Evolutionary conservation across 2,113 vertebrate genomes (phyloP), one percentile per base, ranked within the genome.

Genomic region (Dolichallabes microphthalmus): DNA sequence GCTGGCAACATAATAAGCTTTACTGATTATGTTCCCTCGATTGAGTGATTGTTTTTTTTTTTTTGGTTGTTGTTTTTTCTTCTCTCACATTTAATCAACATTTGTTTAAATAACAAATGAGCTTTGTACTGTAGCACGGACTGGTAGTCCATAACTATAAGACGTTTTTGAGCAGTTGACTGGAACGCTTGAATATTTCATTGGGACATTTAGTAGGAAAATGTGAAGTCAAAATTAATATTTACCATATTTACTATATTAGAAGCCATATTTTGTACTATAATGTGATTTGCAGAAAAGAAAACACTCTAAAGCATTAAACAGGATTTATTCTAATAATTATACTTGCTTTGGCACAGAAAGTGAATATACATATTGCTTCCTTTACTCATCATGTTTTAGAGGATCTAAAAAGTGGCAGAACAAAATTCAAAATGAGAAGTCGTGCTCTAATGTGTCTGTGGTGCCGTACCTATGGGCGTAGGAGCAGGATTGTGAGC

Each of bases 21-120:
- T 86, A 77, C 84, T 86, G 32, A 88, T 27, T 86, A 30, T n/a
- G 30, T 39, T 12, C 2, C 52, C 68, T 32, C 85, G 79, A 82
- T 91, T 89, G 91, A 88, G 91, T 90, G 92, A n/a, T n/a, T n/a
- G 86, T 53, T 35, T 58, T 79, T 60, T 5, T 75, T 35, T 80
- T 64, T 80, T 80, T 82, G n/a, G n/a, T n/a, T n/a, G n/a, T n/a
- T n/a, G n/a, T 15, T 52, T 19, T 20, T 9, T 12, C 55, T 27
- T 20, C 45, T 15, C 13, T 17, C 27, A 55, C 69, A 60, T 39
- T 86, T 73, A 82, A 64, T 82, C 19, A 50, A 57, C 60, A 63
- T 82, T 84, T 77, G 35, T 82, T 81, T 68, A 58, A 77, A 63
- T 8, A 61, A 55, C 30, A 85, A 63, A 81, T 19, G 25, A 77